Base-by-base conservation (phyloP, 2,797 vertebrate genomes). In the Thalassophryne amazonica region DNA sequence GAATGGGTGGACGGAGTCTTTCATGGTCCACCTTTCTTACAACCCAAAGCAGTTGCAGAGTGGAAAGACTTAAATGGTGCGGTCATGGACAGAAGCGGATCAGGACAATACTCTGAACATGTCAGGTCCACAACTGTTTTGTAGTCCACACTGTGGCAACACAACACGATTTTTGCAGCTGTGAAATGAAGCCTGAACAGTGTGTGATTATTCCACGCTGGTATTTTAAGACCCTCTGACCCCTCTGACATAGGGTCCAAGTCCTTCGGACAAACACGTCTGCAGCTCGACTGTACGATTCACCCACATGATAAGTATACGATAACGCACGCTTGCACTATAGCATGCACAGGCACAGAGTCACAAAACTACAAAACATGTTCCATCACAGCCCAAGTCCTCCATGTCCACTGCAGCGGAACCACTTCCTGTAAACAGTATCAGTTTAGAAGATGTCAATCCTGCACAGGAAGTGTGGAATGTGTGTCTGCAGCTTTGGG, bases 1-100 rank as follows among this genome's bases (percentile, higher is more conserved):
- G 97, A 98, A 85, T 99, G 97, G 97, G 94, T 99, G 68, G 96
- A 99, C 3, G 96, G 96, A 29, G 95, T 98, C 60, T 99, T 99
- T 83, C 95, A 97, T 0, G 94, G 93, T 57, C 91, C 93, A 17
- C 80, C 96, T 49, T 95, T 97, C 79, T 91, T 92, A 33, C 94
- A 95, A 74, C 79, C 81, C 76, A 93, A 86, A 83, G 84, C 91
- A 6, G 75, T 88, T 1, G 89, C 90, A 38, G 84, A 83, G 61
- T 98, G 95, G 95, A 94, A 92, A 60, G 87, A 88, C 72, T 84
- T 80, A 85, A 92, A 85, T 66, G 91, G 69, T 13, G 53, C 79
- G 43, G 7, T 53, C 35, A 52, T 60, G 14, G 72, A 86, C 89
- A 63, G 76, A 91, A 84, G 93, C 92, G 90, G 69, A 55, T 84